These are phyloP conservation scores for Leptinotarsa rubiginosa DNA, from an alignment of 2,888 invertebrate genomes.

Conservation along the genomic window DNA sequence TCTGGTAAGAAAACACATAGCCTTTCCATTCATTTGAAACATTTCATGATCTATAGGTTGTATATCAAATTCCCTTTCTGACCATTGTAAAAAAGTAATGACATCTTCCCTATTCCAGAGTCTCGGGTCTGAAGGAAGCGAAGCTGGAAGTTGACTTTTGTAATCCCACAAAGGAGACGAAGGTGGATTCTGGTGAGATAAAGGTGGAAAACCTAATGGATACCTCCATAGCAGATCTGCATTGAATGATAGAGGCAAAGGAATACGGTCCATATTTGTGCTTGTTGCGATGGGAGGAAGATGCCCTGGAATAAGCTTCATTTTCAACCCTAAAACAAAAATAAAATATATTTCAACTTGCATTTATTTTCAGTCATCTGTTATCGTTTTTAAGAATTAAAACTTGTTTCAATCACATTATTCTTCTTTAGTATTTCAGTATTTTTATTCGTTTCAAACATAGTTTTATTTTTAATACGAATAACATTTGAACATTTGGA, in stretches of 20 bases:
- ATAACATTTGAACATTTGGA: too few species aligned
- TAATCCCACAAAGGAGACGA: constrained; percentile 82
- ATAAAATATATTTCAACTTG: not conserved
- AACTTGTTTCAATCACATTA: too few species aligned
- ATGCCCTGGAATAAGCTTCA: constrained; percentile 70
- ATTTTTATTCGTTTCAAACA: too few species aligned
- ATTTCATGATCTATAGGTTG: constrained; percentile 92
- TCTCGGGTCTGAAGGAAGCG: constrained; percentile 88
- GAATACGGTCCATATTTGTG: constrained; percentile 76
- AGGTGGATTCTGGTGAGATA: constrained; percentile 72
- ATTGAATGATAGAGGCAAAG: constrained; percentile 83
- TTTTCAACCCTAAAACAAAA: constrained; percentile 56
- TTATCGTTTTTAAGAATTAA: too few species aligned
- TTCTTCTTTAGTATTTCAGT: too few species aligned
- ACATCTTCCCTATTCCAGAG: constrained; percentile 93
- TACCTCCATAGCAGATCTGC: constrained; percentile 90
- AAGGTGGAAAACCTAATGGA: constrained; percentile 81
- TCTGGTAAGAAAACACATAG: constrained; percentile 89
- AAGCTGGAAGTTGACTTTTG: constrained; percentile 87
- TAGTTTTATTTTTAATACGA: too few species aligned
- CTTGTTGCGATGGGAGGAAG: constrained; percentile 64
- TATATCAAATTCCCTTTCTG: constrained; percentile 91
- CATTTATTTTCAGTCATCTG: too few species aligned
- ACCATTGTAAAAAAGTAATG: constrained; percentile 87
- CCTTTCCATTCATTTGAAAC: constrained; percentile 98